Conservation (phyloP, 92 coral and sea anemone species). For the Bergia puertoricense region DNA sequence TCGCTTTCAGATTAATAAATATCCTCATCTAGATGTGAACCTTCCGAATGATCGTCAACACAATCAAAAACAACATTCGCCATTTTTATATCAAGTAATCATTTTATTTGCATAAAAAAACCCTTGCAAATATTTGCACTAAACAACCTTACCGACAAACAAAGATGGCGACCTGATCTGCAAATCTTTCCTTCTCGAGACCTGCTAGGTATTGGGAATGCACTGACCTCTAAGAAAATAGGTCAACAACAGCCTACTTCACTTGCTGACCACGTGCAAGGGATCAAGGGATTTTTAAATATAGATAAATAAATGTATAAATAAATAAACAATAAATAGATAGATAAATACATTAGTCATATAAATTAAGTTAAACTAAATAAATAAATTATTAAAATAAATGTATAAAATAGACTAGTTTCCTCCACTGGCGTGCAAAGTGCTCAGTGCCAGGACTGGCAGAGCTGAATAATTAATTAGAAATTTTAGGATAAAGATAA, state of each 20-base stretch:
- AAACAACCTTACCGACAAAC: neutral
- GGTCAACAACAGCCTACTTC: neutral
- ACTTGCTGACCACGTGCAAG: neutral
- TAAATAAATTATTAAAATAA: no score
- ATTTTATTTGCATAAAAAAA: neutral
- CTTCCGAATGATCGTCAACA: neutral
- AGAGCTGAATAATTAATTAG: no score
- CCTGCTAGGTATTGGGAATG: neutral
- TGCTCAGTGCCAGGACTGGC: no score
- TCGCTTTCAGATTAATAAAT: neutral
- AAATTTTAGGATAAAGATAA: no score
- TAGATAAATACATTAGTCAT: no score
- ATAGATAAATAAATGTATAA: neutral
- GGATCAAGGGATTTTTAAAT: neutral
- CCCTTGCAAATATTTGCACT: neutral
- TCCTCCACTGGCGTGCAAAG: no score
- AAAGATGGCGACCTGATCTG: neutral
- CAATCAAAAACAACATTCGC: neutral
- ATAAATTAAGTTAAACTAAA: no score
- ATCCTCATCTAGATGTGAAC: neutral
- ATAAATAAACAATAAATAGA: no score
- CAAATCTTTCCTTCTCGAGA: neutral
- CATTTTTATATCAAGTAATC: conserved; percentile 15
- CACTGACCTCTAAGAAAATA: neutral
- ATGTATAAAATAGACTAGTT: no score